phyloP scores from a whole-genome alignment of 2,113 vertebrate genomes.

The Toxostoma redivivum region DNA sequence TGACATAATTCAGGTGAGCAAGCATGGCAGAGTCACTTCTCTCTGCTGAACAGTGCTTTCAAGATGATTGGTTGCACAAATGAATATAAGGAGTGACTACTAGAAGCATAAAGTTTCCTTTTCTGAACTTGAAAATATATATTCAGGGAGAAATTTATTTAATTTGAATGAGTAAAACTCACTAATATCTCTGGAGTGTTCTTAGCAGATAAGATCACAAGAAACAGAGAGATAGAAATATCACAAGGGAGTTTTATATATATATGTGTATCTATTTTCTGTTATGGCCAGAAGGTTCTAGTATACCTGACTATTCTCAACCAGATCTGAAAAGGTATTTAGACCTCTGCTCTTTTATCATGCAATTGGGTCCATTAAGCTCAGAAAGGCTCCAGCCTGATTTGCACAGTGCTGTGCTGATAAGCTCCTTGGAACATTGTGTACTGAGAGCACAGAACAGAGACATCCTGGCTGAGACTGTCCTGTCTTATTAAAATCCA shows the following conservation, averaged over 20 bases:
- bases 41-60: neutral
- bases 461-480: neutral
- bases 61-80: neutral
- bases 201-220: neutral
- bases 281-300: neutral
- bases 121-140: neutral
- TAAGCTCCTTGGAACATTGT: neutral
- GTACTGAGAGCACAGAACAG: neutral
- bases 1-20: neutral
- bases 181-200: neutral
- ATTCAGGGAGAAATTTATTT: neutral
- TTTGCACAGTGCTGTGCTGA: neutral
- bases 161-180: neutral
- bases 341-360: neutral
- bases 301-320: neutral
- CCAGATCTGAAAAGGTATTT: neutral
- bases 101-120: neutral
- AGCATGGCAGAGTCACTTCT: neutral
- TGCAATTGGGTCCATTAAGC: neutral
- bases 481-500: neutral
- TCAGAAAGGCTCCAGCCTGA: neutral
- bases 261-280: neutral
- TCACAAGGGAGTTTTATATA: neutral
- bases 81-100: neutral
- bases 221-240: neutral